A percentile compares a stretch with the other conserved stretches of the same genome.
These are phyloP conservation scores for Nyctereutes procyonoides DNA, from an alignment of 2,113 vertebrate genomes.

Conservation along the genomic window DNA sequence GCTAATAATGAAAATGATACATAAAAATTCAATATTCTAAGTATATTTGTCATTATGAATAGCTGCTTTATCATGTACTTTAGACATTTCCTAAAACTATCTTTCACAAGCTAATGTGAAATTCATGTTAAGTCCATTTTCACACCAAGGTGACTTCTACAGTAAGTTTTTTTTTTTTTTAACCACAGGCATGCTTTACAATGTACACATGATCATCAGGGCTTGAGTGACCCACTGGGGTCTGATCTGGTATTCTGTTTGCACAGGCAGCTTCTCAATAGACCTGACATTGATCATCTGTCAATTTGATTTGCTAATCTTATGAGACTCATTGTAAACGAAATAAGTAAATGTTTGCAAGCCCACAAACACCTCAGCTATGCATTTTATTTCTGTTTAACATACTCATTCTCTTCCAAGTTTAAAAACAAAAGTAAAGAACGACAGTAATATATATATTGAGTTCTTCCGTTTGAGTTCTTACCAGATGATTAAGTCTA, in stretches of 20 bases:
- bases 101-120: conserved; percentile 72
- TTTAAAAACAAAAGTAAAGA: conserved; percentile 61
- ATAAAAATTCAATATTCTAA: conserved; percentile 73
- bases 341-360: conserved; percentile 76
- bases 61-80: conserved; percentile 72
- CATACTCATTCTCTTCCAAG: conserved; percentile 47
- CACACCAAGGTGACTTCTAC: conserved; percentile 84
- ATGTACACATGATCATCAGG: conserved; percentile 62
- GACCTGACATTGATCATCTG: conserved; percentile 78
- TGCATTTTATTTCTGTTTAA: conserved; percentile 59
- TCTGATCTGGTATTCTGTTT: conserved; percentile 79
- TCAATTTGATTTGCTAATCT: conserved; percentile 81
- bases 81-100: conserved; percentile 79
- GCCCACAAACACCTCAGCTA: conserved; percentile 36
- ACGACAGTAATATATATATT: neutral
- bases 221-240: conserved; percentile 68
- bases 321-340: conserved; percentile 72
- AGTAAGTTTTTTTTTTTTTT: conserved; percentile 50
- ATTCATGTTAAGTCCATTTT: conserved; percentile 73
- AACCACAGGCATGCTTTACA: conserved; percentile 49
- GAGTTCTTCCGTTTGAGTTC: conserved; percentile 7
- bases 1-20: conserved; percentile 79
- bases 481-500: neutral
- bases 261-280: conserved; percentile 74
- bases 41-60: conserved; percentile 79